Evolutionary conservation across 2,113 vertebrate species (phyloP).

Genomic region (Leptocoma aspasia): DNA sequence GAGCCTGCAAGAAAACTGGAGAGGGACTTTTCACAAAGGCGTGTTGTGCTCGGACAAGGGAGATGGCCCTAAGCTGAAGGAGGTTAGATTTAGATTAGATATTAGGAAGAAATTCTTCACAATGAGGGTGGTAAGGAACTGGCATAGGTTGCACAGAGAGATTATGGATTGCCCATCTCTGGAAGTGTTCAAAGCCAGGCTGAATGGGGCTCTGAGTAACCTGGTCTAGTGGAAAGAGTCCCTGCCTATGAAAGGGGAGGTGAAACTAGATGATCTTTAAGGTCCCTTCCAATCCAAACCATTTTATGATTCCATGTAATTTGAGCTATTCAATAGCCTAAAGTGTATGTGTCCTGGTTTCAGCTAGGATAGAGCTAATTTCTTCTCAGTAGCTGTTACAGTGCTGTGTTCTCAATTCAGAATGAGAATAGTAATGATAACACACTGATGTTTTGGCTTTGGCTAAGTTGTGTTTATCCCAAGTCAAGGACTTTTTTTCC

Average conservation of each 20-base stretch:
- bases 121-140: not conserved
- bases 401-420: not conserved
- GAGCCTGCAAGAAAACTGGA: not conserved
- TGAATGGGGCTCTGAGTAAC: not conserved
- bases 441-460: not conserved
- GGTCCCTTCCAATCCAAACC: not conserved
- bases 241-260: not conserved
- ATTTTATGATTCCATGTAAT: not conserved
- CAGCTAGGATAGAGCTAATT: not conserved
- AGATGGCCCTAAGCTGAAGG: not conserved
- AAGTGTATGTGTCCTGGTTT: not conserved
- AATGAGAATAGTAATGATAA: not conserved
- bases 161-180: not conserved
- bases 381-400: not conserved
- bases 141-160: not conserved
- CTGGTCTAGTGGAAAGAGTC: not conserved
- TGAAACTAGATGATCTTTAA: not conserved
- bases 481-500: not conserved
- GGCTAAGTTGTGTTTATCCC: not conserved
- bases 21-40: not conserved
- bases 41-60: not conserved
- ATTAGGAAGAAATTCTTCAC: not conserved
- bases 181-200: not conserved
- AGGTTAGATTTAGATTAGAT: not conserved
- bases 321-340: not conserved